Base-by-base conservation (phyloP, 2,888 invertebrate genomes). In the Campoplex capitator region DNA sequence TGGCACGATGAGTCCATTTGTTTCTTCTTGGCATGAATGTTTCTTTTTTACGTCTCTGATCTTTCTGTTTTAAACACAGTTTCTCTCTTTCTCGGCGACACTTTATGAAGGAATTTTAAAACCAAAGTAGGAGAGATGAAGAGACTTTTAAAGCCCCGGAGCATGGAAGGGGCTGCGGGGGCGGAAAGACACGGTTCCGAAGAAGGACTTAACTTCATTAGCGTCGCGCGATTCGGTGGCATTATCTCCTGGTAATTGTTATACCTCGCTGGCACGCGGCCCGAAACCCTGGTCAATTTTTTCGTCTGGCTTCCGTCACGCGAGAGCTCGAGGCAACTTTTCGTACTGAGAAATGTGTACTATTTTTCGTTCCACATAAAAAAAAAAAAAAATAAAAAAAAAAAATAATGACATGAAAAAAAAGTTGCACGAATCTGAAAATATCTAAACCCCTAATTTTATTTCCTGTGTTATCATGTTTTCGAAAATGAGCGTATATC, bases 161-260 rank as follows among this genome's bases (percentile, higher is more conserved):
- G 32, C 9, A 13, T 58, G n/a, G 56, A 51, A 48, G 54, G 35
- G 68, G 6, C 28, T 35, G 54, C 38, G 45, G 54, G 38, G 35
- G 9, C 23, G 68, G 79, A 38, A 68, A 58, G 77, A 54, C 56
- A 71, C 77, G 74, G 48, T 81, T 75, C 74, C 84, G 56, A 85
- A 76, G 78, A 74, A 79, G 68, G 85, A 87, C 86, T 88, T 89
- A 85, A 90, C 90, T 91, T 90, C 88, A 89, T 91, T 90, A 91
- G 88, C 86, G 84, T 87, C 84, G 88, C 89, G 81, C 86, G 86
- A 89, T 89, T 89, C 83, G 82, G 76, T 54, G 83, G 87, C 79
- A 89, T 90, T 89, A 88, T 88, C 81, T 83, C 54, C 58, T 62
- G 87, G 89, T 90, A 90, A 90, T 89, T 89, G 90, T 90, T 90